Percentiles rank a stretch among this genome's conserved stretches.
These are phyloP conservation scores for Cyprinodon diabolis DNA, from an alignment of 2,797 vertebrate species.

Conservation along the genomic window DNA sequence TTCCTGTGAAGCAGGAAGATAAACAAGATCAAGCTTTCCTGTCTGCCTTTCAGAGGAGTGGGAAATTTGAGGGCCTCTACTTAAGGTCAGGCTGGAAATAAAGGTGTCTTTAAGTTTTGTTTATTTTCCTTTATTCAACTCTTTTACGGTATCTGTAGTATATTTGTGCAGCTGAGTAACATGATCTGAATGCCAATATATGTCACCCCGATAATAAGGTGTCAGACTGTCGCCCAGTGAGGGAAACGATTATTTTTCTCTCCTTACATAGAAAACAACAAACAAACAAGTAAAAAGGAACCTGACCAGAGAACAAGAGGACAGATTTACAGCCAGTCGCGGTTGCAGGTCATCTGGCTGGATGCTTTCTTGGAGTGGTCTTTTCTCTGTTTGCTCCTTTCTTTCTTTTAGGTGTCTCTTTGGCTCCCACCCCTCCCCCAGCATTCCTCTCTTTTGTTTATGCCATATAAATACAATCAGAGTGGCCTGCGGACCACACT, in stretches of 20 bases:
- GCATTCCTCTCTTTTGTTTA: conserved; percentile 82
- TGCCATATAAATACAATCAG: conserved; percentile 81
- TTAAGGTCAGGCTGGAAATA: conserved; percentile 38
- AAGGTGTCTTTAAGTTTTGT: conserved; percentile 19
- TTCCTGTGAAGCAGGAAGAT: conserved; percentile 73
- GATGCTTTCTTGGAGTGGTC: conserved; percentile 81
- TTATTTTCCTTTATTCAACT: conserved; percentile 11
- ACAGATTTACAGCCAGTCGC: conserved; percentile 82
- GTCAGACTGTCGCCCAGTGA: conserved; percentile 39
- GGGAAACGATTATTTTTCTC: conserved; percentile 44
- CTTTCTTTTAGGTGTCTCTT: conserved; percentile 74
- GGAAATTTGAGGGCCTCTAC: conserved; percentile 40
- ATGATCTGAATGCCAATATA: neutral
- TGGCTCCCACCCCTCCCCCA: conserved; percentile 78
- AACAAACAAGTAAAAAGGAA: conserved; percentile 44
- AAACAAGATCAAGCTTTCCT: conserved; percentile 66
- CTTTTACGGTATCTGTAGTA: conserved; percentile 19
- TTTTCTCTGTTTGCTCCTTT: conserved; percentile 75
- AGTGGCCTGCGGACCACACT: conserved; percentile 58
- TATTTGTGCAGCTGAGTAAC: neutral
- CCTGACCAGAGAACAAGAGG: conserved; percentile 67
- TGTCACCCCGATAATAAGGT: conserved; percentile 34
- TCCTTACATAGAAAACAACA: conserved; percentile 55
- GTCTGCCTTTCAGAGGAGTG: conserved; percentile 31
- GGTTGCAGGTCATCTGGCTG: conserved; percentile 77